Evolutionary conservation across 2,113 vertebrate species (phyloP).

Genomic region (Panthera leo): DNA sequence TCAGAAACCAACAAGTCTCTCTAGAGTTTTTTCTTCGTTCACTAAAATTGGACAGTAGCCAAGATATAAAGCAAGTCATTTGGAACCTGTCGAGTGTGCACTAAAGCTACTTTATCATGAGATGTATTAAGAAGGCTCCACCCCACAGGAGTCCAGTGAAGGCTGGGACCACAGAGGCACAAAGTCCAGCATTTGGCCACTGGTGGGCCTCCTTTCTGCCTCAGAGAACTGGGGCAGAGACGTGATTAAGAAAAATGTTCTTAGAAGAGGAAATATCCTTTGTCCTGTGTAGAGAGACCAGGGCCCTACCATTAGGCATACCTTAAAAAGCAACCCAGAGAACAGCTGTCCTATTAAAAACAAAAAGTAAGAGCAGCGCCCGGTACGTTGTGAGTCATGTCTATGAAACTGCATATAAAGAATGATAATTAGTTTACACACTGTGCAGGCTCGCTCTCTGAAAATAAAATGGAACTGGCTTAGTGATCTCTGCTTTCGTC

Average conservation of each 20-base stretch:
- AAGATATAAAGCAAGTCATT: constrained; percentile 76
- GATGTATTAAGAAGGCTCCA: constrained; percentile 54
- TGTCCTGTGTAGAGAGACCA: constrained; percentile 65
- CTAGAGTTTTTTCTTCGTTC: constrained; percentile 31
- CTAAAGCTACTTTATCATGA: constrained; percentile 60
- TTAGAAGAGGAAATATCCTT: constrained; percentile 58
- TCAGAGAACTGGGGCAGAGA: constrained; percentile 40
- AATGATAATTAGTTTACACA: constrained; percentile 81
- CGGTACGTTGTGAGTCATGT: constrained; percentile 81
- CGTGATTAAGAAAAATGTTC: constrained; percentile 40
- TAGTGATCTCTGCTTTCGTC: constrained; percentile 45
- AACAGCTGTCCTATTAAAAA: constrained; percentile 66
- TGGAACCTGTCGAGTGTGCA: constrained; percentile 68
- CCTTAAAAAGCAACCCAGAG: constrained; percentile 60
- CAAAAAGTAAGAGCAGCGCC: constrained; percentile 64
- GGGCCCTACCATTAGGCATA: constrained; percentile 50
- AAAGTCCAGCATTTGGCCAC: not conserved
- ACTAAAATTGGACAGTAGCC: constrained; percentile 56
- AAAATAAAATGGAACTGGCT: constrained; percentile 66
- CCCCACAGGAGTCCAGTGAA: constrained; percentile 46
- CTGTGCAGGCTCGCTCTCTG: constrained; percentile 78
- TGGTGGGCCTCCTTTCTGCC: constrained; percentile 48
- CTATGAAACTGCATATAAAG: constrained; percentile 82
- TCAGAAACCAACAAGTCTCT: constrained; percentile 59
- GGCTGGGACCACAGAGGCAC: constrained; percentile 16